A percentile compares a stretch with the other conserved stretches of the same genome.
These are phyloP conservation scores for Amblyornis subalaris DNA, from an alignment of 2,113 vertebrate species.

Conservation along the genomic window DNA sequence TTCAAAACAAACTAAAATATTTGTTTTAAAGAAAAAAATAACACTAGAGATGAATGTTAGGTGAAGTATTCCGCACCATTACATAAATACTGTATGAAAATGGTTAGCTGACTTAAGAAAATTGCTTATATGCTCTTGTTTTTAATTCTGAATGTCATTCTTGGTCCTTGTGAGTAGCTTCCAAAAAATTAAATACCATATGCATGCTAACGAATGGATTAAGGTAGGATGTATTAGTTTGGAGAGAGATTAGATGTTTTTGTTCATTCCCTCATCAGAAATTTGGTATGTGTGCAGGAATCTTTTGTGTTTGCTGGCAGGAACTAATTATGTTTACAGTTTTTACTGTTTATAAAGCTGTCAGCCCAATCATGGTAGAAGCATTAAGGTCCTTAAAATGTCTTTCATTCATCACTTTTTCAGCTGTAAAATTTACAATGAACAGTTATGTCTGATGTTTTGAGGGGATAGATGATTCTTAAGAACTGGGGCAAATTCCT, in stretches of 20 bases:
- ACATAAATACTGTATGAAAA: not conserved
- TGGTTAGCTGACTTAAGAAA: not conserved
- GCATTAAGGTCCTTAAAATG: not conserved
- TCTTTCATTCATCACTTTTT: not conserved
- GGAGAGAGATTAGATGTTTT: not conserved
- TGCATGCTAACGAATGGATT: not conserved
- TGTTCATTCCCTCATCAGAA: not conserved
- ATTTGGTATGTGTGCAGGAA: not conserved
- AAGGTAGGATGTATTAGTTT: not conserved
- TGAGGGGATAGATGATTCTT: not conserved
- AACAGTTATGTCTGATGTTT: not conserved
- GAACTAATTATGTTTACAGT: not conserved
- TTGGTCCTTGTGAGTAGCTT: not conserved
- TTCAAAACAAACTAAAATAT: not conserved
- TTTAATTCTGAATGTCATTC: not conserved
- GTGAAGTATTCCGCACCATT: not conserved
- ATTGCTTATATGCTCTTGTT: not conserved
- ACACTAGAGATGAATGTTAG: not conserved
- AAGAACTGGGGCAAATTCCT: not conserved
- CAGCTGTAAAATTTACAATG: not conserved
- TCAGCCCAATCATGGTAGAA: not conserved
- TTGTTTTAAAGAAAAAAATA: not conserved
- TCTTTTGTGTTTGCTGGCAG: constrained; percentile 1
- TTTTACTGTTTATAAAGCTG: not conserved
- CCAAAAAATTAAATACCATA: not conserved